A percentile compares a stretch with the other conserved stretches of the same genome.
Evolutionary conservation across 2,888 invertebrate genomes (phyloP).

Genomic region (Caenorhabditis wallacei): DNA sequence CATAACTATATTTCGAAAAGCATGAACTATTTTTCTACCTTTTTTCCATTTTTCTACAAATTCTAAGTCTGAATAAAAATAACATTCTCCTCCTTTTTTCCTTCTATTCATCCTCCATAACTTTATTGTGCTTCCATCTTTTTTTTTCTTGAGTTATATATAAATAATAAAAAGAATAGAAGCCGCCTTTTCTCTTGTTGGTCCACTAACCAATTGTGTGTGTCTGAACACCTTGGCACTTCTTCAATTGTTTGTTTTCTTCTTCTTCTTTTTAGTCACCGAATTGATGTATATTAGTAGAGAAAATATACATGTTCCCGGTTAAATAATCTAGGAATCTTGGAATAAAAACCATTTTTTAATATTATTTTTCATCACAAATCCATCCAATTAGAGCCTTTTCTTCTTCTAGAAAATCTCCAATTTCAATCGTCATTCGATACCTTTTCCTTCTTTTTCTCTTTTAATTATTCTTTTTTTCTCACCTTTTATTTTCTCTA

Average conservation of each 20-base stretch:
- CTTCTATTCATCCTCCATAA: background rate
- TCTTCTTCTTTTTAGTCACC: constrained; percentile 21
- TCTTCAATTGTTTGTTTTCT: constrained; percentile 21
- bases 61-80: constrained; percentile 10
- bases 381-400: constrained; percentile 33
- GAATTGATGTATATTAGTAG: constrained; percentile 1
- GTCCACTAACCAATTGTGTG: constrained; percentile 51
- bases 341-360: background rate
- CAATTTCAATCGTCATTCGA: constrained; percentile 45
- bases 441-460: constrained; percentile 27
- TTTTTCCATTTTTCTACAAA: background rate
- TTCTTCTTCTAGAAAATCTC: constrained; percentile 23
- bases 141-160: constrained; percentile 41
- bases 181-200: constrained; percentile 31
- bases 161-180: constrained; percentile 53
- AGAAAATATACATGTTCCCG: constrained; percentile 15
- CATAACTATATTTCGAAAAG: no score
- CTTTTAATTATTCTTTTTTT: constrained; percentile 6
- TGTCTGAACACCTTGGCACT: constrained; percentile 47
- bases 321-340: constrained; percentile 19
- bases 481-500: constrained; percentile 14
- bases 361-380: background rate
- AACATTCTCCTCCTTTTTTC: background rate
- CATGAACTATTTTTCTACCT: background rate
- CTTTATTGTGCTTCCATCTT: constrained; percentile 41